Evolutionary conservation across 2,797 vertebrate species (phyloP).

Genomic region (Podargus strigoides): DNA sequence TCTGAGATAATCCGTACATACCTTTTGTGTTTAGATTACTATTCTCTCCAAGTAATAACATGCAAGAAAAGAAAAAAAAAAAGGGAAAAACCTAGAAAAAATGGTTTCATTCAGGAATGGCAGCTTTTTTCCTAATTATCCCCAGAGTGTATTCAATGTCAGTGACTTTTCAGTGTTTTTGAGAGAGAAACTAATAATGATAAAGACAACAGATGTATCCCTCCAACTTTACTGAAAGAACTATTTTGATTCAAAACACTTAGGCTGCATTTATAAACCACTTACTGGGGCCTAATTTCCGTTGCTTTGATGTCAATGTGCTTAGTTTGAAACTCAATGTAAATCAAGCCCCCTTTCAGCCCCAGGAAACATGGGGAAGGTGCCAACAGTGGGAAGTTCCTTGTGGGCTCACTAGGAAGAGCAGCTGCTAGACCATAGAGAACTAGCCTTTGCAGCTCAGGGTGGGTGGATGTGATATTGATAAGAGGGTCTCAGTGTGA

Average conservation of each 20-base stretch:
- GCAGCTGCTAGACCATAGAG: not conserved
- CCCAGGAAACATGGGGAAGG: not conserved
- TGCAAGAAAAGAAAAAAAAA: not conserved
- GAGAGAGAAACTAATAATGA: constrained; percentile 17
- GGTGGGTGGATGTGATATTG: not conserved
- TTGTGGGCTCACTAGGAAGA: not conserved
- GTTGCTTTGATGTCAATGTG: constrained; percentile 39
- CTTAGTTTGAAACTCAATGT: constrained; percentile 23
- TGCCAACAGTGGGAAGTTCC: not conserved
- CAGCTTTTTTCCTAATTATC: not conserved
- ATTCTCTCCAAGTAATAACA: not conserved
- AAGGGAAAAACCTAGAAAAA: not conserved
- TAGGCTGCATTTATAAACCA: constrained; percentile 47
- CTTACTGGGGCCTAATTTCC: constrained; percentile 40
- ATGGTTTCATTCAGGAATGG: not conserved
- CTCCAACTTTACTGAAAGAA: constrained; percentile 29
- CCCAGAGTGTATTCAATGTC: not conserved
- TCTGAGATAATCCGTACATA: not conserved
- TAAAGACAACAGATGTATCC: not conserved
- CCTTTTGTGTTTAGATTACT: not conserved
- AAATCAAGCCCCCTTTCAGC: constrained; percentile 38
- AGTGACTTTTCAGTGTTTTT: constrained; percentile 8
- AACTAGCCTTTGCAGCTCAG: not conserved
- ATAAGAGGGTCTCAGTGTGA: not conserved
- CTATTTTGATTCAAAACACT: constrained; percentile 58